phyloP scores from a whole-genome alignment of 2,888 invertebrate species.

The Augochlorella aurata region DNA sequence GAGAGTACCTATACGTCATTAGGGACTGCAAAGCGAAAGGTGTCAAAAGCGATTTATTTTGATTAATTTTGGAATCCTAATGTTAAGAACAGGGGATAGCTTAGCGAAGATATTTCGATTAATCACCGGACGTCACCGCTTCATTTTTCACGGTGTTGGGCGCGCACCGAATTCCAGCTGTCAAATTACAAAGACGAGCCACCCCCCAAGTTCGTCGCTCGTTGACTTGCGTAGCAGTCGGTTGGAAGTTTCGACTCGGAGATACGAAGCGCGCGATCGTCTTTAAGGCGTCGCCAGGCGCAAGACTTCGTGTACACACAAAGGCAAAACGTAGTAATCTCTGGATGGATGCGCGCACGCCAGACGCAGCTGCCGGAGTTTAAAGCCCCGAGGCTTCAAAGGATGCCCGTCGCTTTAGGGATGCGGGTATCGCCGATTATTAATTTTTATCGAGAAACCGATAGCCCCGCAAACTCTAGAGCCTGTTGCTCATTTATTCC shows the following conservation, averaged over 20 bases:
- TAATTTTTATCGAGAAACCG: slow-evolving; percentile 46
- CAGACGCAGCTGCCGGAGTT: background rate
- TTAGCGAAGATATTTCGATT: background rate
- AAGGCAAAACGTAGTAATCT: slow-evolving; percentile 22
- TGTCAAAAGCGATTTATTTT: background rate
- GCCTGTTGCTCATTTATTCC: background rate
- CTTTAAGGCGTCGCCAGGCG: slow-evolving; percentile 30
- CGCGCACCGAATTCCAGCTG: slow-evolving; percentile 40
- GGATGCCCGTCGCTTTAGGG: background rate
- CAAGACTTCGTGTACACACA: slow-evolving; percentile 13
- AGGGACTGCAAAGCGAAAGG: too few relatives aligned
- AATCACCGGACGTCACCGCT: background rate
- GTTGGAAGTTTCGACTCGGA: slow-evolving; percentile 21
- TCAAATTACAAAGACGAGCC: slow-evolving; percentile 42
- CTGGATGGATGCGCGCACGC: slow-evolving; percentile 15
- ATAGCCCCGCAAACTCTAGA: slow-evolving; percentile 9
- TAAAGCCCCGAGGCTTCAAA: slow-evolving; percentile 19
- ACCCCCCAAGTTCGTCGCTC: slow-evolving; percentile 22
- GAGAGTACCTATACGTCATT: too few relatives aligned
- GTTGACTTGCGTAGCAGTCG: slow-evolving; percentile 3
- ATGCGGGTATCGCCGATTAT: slow-evolving; percentile 20
- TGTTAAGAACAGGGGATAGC: background rate
- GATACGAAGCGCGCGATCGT: slow-evolving; percentile 25
- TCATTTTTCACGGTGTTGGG: slow-evolving; percentile 22
- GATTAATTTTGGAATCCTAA: background rate